Evolutionary conservation across 2,797 vertebrate species (phyloP), one percentile per base, ranked within the genome.

Genomic region (Numenius phaeopus): DNA sequence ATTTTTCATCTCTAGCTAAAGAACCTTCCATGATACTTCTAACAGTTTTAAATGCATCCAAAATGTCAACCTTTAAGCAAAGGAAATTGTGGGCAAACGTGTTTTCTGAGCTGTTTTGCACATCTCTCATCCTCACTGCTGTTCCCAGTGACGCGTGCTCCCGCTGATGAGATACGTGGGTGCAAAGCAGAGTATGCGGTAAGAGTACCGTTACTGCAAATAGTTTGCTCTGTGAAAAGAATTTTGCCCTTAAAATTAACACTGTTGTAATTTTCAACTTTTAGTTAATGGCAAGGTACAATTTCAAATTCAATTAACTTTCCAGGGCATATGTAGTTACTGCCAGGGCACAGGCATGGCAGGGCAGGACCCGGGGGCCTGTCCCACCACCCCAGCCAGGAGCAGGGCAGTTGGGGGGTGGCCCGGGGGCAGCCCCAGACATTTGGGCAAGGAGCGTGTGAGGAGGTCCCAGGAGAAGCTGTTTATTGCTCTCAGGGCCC

Each of bases 371-470:
- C 23, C 9, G 64, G 26, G 64, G 18, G 7, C 34, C 32, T 1
- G 4, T 69, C n/a, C 22, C 52, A 44, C 14, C n/a, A n/a, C 15
- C 23, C 44, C 72, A 80, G 40, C 15, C 26, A 72, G 58, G 20
- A 52, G 49, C 44, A 39, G n/a, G 37, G 34, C 34, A 32, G 66
- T 18, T 1, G 10, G 9, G 24, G 12, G 20, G 39, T 17, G 27
- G 37, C 37, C 37, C 6, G 9, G 11, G 23, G n/a, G 4, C 47
- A 88, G 22, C 27, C 24, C 12, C 40, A 50, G 64, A 30, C 19
- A 17, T 0, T 66, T 0, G 5, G 37, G 50, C 1, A 8, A 69
- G 29, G 27, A 57, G 14, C 20, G 8, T 14, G 23, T 2, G 3
- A 44, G 40, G 40, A 64, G 5, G 18, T 61, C 61, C 61, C 39